phyloP scores from a whole-genome alignment of 37 sponge, comb jelly and placozoan genomes.

The Spongilla lacustris region DNA sequence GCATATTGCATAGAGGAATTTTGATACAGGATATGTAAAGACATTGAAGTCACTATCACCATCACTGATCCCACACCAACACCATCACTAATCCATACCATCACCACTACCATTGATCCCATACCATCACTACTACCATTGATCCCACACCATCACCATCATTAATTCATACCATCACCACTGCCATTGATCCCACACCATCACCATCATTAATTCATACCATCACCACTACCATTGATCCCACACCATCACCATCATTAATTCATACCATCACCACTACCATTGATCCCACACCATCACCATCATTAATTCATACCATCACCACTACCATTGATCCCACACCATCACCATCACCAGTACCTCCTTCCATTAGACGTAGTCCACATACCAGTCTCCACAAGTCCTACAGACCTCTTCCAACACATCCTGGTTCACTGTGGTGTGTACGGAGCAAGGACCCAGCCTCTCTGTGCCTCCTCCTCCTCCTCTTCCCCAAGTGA shows the following conservation, averaged over 20 bases:
- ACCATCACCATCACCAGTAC: not conserved
- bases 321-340: not conserved
- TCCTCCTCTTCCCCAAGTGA: not conserved
- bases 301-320: not conserved
- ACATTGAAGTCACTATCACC: not conserved
- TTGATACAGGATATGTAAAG: too few species aligned
- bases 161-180: not conserved
- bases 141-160: conserved; percentile 1
- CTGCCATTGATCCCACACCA: not conserved
- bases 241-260: not conserved
- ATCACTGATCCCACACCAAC: not conserved
- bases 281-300: not conserved
- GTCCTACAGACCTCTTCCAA: conserved; percentile 34
- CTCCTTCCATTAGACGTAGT: not conserved
- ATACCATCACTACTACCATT: not conserved
- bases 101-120: not conserved
- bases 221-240: conserved; percentile 1
- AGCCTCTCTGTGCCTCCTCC: conserved; percentile 30
- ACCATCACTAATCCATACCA: not conserved
- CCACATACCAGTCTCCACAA: not conserved
- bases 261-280: conserved; percentile 3
- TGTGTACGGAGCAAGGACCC: conserved; percentile 36
- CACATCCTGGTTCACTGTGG: conserved; percentile 65
- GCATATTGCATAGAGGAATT: not conserved
- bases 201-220: not conserved